Evolutionary conservation across 2,888 invertebrate species (phyloP).

Genomic region (Andricus curvator): DNA sequence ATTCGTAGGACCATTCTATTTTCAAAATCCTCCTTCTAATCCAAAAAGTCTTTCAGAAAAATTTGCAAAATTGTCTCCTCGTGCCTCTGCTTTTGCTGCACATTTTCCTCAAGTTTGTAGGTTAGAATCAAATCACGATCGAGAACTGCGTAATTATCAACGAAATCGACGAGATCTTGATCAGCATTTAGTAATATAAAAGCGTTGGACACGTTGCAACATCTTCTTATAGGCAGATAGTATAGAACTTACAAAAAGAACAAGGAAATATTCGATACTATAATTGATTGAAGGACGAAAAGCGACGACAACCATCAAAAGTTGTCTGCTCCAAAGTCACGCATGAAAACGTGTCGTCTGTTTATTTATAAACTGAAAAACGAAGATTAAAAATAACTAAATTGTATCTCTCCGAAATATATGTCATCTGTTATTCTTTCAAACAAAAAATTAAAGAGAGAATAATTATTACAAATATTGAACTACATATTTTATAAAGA

Average conservation of each 20-base stretch:
- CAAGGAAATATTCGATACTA: neutral
- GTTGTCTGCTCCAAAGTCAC: neutral
- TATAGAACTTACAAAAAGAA: neutral
- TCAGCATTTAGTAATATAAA: neutral
- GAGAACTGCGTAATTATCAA: neutral
- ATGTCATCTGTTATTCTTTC: neutral
- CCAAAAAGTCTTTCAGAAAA: neutral
- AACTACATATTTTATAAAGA: too few species aligned
- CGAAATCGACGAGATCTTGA: neutral
- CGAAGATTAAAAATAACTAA: neutral
- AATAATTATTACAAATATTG: neutral
- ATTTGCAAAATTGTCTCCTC: slow-evolving; percentile 13
- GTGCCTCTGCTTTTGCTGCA: slow-evolving; percentile 19
- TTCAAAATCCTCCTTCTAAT: slow-evolving; percentile 2
- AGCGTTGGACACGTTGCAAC: neutral
- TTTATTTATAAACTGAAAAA: slow-evolving; percentile 2
- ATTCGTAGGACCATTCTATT: slow-evolving; percentile 50
- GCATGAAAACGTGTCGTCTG: neutral
- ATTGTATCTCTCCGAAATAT: neutral
- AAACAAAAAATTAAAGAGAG: neutral
- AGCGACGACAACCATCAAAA: neutral
- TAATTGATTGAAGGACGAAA: neutral
- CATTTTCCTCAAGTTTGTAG: slow-evolving; percentile 29
- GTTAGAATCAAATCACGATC: neutral
- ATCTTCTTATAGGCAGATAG: neutral